These are phyloP conservation scores for Caenorhabditis drosophilae DNA, from an alignment of 2,888 invertebrate species.

Conservation along the genomic window DNA sequence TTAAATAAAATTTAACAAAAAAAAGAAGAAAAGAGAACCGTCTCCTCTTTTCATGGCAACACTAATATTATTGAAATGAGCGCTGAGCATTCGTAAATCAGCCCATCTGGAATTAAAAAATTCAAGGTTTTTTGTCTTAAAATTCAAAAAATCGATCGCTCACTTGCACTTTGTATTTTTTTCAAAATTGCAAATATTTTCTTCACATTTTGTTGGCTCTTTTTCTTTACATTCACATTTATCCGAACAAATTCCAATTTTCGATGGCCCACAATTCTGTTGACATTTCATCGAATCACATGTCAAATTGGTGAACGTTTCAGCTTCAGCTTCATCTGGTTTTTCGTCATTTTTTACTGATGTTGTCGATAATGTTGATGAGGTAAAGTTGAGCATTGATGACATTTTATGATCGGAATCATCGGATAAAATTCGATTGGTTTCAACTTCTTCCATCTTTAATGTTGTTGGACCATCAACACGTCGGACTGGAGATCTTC, in stretches of 20 bases:
- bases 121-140: not conserved
- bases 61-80: slow-evolving; percentile 55
- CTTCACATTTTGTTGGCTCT: slow-evolving; percentile 10
- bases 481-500: slow-evolving; percentile 28
- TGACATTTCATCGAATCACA: not conserved
- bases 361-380: not conserved
- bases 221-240: not conserved
- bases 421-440: slow-evolving; percentile 27
- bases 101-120: slow-evolving; percentile 38
- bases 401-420: slow-evolving; percentile 9
- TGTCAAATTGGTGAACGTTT: not conserved
- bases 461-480: slow-evolving; percentile 17
- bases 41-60: slow-evolving; percentile 53
- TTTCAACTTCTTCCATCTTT: slow-evolving; percentile 24
- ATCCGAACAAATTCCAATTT: not conserved
- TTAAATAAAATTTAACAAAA: not conserved
- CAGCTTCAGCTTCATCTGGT: too few species aligned
- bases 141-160: not conserved
- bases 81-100: slow-evolving; percentile 43
- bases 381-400: too few species aligned
- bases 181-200: slow-evolving; percentile 30
- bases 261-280: not conserved
- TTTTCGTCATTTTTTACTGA: not conserved
- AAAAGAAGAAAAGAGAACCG: slow-evolving; percentile 6
- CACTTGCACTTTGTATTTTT: slow-evolving; percentile 32